Evolutionary conservation across 2,888 invertebrate species (phyloP).

Genomic region (Cephus rjabovi): DNA sequence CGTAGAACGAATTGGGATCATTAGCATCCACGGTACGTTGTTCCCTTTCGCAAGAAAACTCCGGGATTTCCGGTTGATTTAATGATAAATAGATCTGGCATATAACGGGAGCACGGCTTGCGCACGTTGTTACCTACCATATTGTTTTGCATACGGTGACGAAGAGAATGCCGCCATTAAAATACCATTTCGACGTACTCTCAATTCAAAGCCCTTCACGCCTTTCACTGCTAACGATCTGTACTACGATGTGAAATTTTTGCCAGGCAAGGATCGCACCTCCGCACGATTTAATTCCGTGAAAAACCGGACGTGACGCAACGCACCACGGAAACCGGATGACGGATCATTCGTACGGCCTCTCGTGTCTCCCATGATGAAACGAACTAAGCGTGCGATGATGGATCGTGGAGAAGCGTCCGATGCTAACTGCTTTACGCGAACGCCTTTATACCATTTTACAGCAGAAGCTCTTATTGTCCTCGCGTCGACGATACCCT

Average conservation of each 20-base stretch:
- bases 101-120: not conserved
- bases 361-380: not conserved
- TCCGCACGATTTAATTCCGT: slow-evolving; percentile 14
- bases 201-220: slow-evolving; percentile 22
- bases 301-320: slow-evolving; percentile 40
- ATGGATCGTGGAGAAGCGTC: slow-evolving; percentile 56
- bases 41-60: not conserved
- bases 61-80: slow-evolving; percentile 29
- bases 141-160: slow-evolving; percentile 8
- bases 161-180: slow-evolving; percentile 28
- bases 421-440: slow-evolving; percentile 31
- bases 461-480: slow-evolving; percentile 36
- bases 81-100: slow-evolving; percentile 41
- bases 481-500: slow-evolving; percentile 25
- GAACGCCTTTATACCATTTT: slow-evolving; percentile 29
- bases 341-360: slow-evolving; percentile 59
- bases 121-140: not conserved
- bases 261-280: slow-evolving; percentile 22
- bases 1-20: slow-evolving; percentile 49
- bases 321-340: slow-evolving; percentile 55
- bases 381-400: slow-evolving; percentile 57
- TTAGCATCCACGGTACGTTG: slow-evolving; percentile 36
- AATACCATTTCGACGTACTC: slow-evolving; percentile 10
- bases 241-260: not conserved
- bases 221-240: not conserved